Evolutionary conservation across 2,888 invertebrate genomes (phyloP).

Genomic region (Gnatocerus cornutus): DNA sequence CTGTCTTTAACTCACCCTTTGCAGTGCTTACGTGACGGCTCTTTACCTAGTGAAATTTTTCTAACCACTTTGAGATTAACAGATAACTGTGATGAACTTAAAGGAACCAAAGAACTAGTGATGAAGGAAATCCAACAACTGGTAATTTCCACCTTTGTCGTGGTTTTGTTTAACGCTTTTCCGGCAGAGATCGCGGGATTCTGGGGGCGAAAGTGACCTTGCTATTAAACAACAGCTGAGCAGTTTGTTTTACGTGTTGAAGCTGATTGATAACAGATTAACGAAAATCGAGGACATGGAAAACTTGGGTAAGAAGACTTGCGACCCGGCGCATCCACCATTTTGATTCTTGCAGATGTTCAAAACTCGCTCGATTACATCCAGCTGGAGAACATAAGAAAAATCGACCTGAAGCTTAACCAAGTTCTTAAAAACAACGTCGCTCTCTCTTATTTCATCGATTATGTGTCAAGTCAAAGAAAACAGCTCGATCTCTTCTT

Average conservation of each 20-base stretch:
- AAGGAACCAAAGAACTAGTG: slow-evolving; percentile 85
- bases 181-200: slow-evolving; percentile 83
- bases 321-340: neutral
- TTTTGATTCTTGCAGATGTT: slow-evolving; percentile 19
- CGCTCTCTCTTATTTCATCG: slow-evolving; percentile 84
- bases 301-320: slow-evolving; percentile 53
- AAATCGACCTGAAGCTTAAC: slow-evolving; percentile 77
- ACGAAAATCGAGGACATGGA: slow-evolving; percentile 67
- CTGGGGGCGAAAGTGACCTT: slow-evolving; percentile 88
- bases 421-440: slow-evolving; percentile 85
- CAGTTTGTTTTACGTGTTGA: slow-evolving; percentile 86
- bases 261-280: slow-evolving; percentile 78
- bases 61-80: slow-evolving; percentile 87
- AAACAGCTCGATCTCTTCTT: slow-evolving; percentile 84
- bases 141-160: slow-evolving; percentile 67
- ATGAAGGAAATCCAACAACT: slow-evolving; percentile 86
- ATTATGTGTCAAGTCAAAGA: slow-evolving; percentile 81
- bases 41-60: slow-evolving; percentile 88
- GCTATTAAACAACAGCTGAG: slow-evolving; percentile 89
- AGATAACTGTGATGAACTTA: slow-evolving; percentile 86
- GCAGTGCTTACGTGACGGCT: slow-evolving; percentile 85
- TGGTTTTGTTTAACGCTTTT: slow-evolving; percentile 6
- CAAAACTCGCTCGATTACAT: slow-evolving; percentile 56
- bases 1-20: slow-evolving; percentile 11
- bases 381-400: slow-evolving; percentile 65